Evolutionary conservation across 2,888 invertebrate genomes (phyloP), one percentile per base, ranked within the genome.

Genomic region (Gortyna flavago): DNA sequence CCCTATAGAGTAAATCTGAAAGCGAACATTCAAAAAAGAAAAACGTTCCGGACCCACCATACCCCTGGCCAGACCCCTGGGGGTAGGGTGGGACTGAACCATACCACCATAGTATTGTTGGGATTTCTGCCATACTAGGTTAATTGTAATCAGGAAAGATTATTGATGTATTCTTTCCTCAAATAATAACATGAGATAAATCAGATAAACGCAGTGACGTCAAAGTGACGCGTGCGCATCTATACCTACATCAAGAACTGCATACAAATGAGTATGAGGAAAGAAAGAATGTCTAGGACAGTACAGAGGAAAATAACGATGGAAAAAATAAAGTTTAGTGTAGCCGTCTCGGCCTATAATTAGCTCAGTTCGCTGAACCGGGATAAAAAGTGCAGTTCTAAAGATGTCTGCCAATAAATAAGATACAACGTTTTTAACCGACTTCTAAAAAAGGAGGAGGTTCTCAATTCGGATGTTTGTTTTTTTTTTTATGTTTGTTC

Each of bases 131-230:
- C 41, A 44, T 38, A 44, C 7, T 7, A 21, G 13, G 32, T 44
- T 44, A 41, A 38, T 32, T 21, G n/a, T 72, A 21, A 51, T 32
- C 9, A 77, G 54, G 16, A n/a, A 35, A 62, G 2, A 70, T 25
- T 38, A 44, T 9, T 44, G 25, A 11, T 61, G 29, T 38, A 64
- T 38, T 57, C 38, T 66, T 72, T 79, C 79, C 79, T 72, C 57
- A 62, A 78, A 64, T 79, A 51, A 3, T 65, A 29, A 51, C 21
- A 29, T 54, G 18, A 67, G 44, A 59, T 81, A 61, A 61, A 74
- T 74, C 51, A 75, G n/a, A n/a, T n/a, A n/a, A n/a, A 54, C 35
- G 35, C n/a, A 21, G 25, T 81, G 79, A 79, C 79, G 79, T 79
- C 81, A 79, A 54, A 44, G 16, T 25, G 35, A 32, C 44, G 3